Evolutionary conservation across 2,113 vertebrate species (phyloP).

Genomic region (Psammodynastes pulverulentus): DNA sequence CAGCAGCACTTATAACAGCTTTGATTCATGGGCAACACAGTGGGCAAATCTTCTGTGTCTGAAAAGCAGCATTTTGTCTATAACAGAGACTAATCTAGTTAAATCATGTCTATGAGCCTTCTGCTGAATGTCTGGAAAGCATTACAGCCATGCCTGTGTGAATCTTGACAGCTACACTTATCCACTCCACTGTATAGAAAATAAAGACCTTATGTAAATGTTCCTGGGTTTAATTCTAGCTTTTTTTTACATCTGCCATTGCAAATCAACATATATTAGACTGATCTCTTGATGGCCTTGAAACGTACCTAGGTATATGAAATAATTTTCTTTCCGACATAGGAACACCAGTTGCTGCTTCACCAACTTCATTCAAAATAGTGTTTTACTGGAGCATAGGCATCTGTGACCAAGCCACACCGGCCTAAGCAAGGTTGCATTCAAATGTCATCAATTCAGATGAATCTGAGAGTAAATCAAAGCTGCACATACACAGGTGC

Average conservation of each 20-base stretch:
- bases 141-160: background rate
- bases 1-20: background rate
- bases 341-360: background rate
- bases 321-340: background rate
- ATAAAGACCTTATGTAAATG: background rate
- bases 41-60: background rate
- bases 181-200: background rate
- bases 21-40: background rate
- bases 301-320: background rate
- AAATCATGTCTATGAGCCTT: background rate
- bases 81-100: background rate
- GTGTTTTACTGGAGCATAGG: background rate
- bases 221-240: background rate
- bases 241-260: background rate
- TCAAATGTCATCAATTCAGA: background rate
- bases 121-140: background rate
- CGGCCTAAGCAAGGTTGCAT: background rate
- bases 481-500: background rate
- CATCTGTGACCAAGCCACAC: background rate
- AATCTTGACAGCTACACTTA: background rate
- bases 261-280: background rate
- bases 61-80: background rate
- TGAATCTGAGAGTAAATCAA: background rate
- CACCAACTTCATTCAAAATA: background rate
- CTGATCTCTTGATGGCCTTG: background rate